Conservation (phyloP, 2,113 vertebrate genomes). For the Mobula birostris region DNA sequence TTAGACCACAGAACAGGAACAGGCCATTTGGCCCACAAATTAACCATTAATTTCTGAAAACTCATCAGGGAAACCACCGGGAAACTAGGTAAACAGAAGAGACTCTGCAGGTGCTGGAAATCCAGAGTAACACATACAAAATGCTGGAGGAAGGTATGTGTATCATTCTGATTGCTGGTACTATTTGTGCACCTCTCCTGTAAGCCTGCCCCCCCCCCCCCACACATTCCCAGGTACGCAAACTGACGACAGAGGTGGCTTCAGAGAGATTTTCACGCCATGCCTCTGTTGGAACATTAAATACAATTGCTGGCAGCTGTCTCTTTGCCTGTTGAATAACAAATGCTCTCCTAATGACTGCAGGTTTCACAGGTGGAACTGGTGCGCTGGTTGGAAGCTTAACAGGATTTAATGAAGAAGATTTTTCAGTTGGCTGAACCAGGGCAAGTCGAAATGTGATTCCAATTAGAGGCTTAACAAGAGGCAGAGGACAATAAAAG, state of each 20-base stretch:
- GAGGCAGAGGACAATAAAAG: conserved; percentile 18
- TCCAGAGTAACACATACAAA: too few relatives aligned
- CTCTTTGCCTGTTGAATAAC: background rate
- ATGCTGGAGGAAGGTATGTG: background rate
- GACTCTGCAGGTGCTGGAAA: too few relatives aligned
- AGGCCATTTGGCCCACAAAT: too few relatives aligned
- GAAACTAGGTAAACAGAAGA: background rate
- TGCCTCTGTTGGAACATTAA: background rate
- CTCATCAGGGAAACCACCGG: background rate
- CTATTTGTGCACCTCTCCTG: background rate
- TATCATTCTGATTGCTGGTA: too few relatives aligned
- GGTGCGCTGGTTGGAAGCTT: background rate
- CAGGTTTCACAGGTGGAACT: background rate
- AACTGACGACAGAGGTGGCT: background rate
- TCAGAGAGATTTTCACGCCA: background rate
- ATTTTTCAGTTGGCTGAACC: conserved; percentile 23
- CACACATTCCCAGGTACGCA: background rate
- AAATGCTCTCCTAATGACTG: background rate
- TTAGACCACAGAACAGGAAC: too few relatives aligned
- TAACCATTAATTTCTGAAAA: background rate
- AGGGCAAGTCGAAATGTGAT: conserved; percentile 16
- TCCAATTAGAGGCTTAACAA: conserved; percentile 24
- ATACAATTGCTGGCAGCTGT: background rate
- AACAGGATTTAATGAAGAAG: conserved; percentile 28
- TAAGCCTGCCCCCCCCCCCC: too few relatives aligned